Conservation (phyloP, 2,113 vertebrate species). For the Cyanistes caeruleus region DNA sequence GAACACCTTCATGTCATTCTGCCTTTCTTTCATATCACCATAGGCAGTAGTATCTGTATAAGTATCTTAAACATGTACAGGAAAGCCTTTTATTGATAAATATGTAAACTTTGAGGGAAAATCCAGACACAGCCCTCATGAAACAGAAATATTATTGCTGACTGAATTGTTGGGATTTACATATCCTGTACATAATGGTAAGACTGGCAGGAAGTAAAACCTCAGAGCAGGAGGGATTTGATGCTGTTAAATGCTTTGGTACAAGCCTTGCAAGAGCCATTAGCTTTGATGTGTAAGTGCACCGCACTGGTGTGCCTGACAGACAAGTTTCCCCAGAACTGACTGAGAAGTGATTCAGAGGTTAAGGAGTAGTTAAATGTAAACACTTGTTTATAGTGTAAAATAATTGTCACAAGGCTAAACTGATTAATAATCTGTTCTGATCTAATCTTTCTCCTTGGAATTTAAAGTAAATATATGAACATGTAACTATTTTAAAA, state of each 20-base stretch:
- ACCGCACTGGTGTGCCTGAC: neutral
- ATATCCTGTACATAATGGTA: neutral
- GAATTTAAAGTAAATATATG: neutral
- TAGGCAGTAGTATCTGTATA: neutral
- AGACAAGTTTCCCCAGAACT: neutral
- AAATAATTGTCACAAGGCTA: neutral
- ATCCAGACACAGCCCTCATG: neutral
- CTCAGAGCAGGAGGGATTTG: neutral
- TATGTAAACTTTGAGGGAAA: neutral
- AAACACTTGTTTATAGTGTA: neutral
- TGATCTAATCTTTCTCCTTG: neutral
- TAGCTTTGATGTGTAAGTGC: neutral
- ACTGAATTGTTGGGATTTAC: neutral
- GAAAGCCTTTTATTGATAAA: neutral
- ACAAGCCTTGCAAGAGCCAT: neutral
- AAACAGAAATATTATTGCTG: neutral
- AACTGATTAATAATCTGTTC: neutral
- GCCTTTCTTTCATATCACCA: neutral
- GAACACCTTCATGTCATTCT: neutral
- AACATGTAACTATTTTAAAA: neutral
- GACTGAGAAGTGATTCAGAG: constrained; percentile 10
- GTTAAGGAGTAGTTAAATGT: neutral
- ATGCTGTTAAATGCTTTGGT: neutral
- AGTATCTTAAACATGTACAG: neutral
- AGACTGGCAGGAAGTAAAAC: neutral